phyloP scores from a whole-genome alignment of 2,888 invertebrate species.

The Ormia ochracea region DNA sequence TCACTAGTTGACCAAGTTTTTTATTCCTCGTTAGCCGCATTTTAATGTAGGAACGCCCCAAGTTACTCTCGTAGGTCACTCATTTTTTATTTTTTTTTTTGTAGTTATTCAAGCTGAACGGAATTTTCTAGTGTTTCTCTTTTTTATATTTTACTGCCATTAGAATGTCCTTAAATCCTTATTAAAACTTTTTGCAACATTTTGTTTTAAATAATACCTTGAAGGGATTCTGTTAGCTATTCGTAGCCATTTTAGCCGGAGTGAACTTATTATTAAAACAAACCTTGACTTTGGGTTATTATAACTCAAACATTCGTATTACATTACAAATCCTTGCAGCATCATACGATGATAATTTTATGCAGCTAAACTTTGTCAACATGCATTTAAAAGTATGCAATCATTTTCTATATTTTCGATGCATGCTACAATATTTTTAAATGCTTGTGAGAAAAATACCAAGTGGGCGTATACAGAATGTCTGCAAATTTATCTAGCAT shows the following conservation, averaged over 20 bases:
- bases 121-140: no score
- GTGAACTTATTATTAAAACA: slow-evolving; percentile 35
- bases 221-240: slow-evolving; percentile 13
- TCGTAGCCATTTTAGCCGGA: neutral
- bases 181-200: neutral
- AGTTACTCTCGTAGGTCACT: no score
- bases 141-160: neutral
- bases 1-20: no score
- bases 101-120: no score
- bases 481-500: no score
- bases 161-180: neutral
- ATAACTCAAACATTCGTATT: slow-evolving; percentile 42
- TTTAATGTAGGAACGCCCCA: no score
- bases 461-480: no score
- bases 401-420: no score
- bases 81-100: no score
- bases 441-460: no score
- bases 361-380: neutral
- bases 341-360: slow-evolving; percentile 26
- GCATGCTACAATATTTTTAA: no score
- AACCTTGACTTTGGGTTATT: slow-evolving; percentile 23
- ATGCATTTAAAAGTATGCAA: neutral
- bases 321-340: slow-evolving; percentile 42
- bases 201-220: neutral
- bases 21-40: no score